A percentile compares a stretch with the other conserved stretches of the same genome.
Evolutionary conservation across 2,888 invertebrate species (phyloP).

Genomic region (Cryptocheilus praepositus): DNA sequence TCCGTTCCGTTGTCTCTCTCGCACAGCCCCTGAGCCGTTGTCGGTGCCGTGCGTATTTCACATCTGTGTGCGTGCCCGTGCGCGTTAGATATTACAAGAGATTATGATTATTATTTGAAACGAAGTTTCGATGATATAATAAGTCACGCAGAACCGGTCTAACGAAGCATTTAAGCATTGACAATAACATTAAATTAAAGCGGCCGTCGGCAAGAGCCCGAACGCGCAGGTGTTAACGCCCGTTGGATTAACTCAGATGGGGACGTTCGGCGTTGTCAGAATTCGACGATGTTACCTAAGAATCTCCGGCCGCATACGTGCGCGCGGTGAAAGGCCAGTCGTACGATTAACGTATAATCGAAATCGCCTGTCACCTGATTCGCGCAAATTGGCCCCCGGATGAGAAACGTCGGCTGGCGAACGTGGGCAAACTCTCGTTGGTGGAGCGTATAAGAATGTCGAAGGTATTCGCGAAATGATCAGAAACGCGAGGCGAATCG

Average conservation of each 20-base stretch:
- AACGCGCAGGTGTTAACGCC: constrained; percentile 9
- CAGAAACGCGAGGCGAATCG: neutral
- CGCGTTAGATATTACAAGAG: neutral
- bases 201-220: neutral
- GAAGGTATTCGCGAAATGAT: neutral
- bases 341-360: neutral
- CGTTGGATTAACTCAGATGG: constrained; percentile 12
- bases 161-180: constrained; percentile 58
- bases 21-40: neutral
- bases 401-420: neutral
- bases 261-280: too few species aligned
- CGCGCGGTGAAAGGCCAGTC: neutral
- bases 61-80: neutral
- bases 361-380: neutral
- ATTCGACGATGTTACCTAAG: constrained; percentile 10
- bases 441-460: neutral
- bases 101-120: constrained; percentile 9
- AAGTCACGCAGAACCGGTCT: constrained; percentile 41
- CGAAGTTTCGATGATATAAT: constrained; percentile 44
- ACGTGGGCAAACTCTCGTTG: neutral
- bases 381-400: too few species aligned
- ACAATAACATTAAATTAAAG: constrained; percentile 57
- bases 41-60: neutral
- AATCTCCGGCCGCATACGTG: neutral
- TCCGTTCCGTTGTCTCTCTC: neutral